Conservation (phyloP, 1,140 invertebrate species). For the Sitobion miscanthi region DNA sequence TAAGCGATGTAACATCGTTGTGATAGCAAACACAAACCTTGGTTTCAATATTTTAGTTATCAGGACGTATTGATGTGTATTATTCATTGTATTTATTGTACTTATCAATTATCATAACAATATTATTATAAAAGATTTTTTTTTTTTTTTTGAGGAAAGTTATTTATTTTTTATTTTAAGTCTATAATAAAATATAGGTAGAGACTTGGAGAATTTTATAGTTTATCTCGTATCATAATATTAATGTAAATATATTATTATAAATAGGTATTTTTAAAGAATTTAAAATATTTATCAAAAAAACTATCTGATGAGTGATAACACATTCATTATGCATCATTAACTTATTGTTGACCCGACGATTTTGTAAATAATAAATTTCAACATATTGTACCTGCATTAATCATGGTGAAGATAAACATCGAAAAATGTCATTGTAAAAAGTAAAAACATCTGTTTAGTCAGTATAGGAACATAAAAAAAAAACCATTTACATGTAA, state of each 20-base stretch:
- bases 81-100: too few species aligned
- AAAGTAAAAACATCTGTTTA: constrained; percentile 43
- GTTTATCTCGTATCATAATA: not conserved
- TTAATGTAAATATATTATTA: too few species aligned
- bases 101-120: not conserved
- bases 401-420: constrained; percentile 16
- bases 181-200: not conserved
- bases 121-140: too few species aligned
- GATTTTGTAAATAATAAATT: constrained; percentile 42
- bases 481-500: not conserved
- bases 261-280: too few species aligned
- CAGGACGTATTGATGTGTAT: too few species aligned
- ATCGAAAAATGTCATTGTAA: not conserved
- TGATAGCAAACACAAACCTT: not conserved
- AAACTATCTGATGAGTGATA: not conserved
- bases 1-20: not conserved
- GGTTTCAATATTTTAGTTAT: not conserved
- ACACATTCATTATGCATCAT: constrained; percentile 18
- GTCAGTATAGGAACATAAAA: not conserved
- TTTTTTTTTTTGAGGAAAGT: not conserved
- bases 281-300: not conserved
- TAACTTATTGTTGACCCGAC: not conserved
- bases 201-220: not conserved
- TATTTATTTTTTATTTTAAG: not conserved
- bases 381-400: constrained; percentile 19